These are phyloP conservation scores for Danio jaintianensis DNA, from an alignment of 2,797 vertebrate species.

Conservation along the genomic window DNA sequence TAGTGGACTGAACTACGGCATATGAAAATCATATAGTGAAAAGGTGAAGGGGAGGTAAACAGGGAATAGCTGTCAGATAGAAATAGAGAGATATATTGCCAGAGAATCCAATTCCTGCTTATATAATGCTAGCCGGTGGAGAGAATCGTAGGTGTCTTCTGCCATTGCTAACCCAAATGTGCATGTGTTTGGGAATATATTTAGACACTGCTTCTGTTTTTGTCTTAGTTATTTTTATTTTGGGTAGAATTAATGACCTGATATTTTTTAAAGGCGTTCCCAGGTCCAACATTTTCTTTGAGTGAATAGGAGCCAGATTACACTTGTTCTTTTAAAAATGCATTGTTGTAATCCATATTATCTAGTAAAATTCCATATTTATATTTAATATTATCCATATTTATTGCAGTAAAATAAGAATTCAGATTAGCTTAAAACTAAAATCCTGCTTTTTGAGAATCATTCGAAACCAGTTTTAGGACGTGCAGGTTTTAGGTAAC, in stretches of 20 bases:
- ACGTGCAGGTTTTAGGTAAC: background rate
- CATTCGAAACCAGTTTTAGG: background rate
- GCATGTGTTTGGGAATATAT: constrained; percentile 30
- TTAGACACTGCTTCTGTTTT: constrained; percentile 4
- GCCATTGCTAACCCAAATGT: constrained; percentile 8
- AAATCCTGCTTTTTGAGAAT: constrained; percentile 21
- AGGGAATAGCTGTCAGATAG: constrained; percentile 70
- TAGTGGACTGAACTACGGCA: constrained; percentile 19
- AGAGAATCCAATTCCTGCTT: constrained; percentile 44
- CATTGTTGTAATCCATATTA: constrained; percentile 17
- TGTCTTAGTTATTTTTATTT: constrained; percentile 17
- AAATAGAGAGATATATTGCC: constrained; percentile 67
- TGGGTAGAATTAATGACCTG: constrained; percentile 4
- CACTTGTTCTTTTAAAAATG: background rate
- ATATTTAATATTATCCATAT: no score
- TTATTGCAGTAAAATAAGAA: background rate
- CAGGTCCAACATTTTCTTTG: background rate
- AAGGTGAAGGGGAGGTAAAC: constrained; percentile 58
- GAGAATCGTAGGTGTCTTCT: constrained; percentile 35
- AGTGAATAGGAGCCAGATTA: background rate
- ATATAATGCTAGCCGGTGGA: constrained; percentile 40
- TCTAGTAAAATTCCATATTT: constrained; percentile 2
- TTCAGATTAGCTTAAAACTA: constrained; percentile 6
- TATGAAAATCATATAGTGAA: constrained; percentile 34
- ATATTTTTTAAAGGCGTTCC: background rate